Evolutionary conservation across 2,113 vertebrate genomes (phyloP).

Genomic region (Amblyopsis rosae): DNA sequence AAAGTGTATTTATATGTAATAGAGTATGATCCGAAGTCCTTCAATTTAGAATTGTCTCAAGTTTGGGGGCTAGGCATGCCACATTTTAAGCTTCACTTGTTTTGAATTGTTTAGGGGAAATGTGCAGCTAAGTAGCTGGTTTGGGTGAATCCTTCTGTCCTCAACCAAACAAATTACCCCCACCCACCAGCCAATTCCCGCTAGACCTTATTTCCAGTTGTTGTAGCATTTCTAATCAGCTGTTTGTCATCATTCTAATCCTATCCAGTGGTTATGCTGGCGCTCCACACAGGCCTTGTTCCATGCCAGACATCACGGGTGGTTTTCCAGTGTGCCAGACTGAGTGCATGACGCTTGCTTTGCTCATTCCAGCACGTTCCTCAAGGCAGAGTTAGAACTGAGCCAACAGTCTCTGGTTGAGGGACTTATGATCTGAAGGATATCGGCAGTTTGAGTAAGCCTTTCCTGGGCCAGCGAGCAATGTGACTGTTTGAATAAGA

Average conservation of each 20-base stretch:
- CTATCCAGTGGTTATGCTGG: conserved; percentile 57
- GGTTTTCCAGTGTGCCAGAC: conserved; percentile 53
- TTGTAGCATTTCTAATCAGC: conserved; percentile 53
- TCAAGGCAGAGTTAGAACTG: conserved; percentile 24
- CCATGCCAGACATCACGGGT: conserved; percentile 56
- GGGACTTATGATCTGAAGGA: conserved; percentile 43
- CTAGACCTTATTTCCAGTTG: conserved; percentile 41
- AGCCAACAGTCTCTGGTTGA: conserved; percentile 45
- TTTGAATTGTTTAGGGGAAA: conserved; percentile 5
- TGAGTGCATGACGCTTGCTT: conserved; percentile 48
- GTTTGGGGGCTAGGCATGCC: no score
- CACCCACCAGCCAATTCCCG: no score
- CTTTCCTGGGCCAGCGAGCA: conserved; percentile 24
- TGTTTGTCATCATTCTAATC: conserved; percentile 47
- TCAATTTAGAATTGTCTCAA: no score
- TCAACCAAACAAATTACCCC: conserved; percentile 31
- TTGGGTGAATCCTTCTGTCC: conserved; percentile 34
- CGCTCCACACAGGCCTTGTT: conserved; percentile 31
- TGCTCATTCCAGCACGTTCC: conserved; percentile 58
- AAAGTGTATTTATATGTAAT: no score
- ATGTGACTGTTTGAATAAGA: conserved; percentile 23
- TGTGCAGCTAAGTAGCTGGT: background rate
- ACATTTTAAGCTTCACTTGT: background rate
- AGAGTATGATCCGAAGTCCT: no score
- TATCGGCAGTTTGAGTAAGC: conserved; percentile 44